These are phyloP conservation scores for Pseudochromis fuscus DNA, from an alignment of 2,797 vertebrate genomes.

Conservation along the genomic window DNA sequence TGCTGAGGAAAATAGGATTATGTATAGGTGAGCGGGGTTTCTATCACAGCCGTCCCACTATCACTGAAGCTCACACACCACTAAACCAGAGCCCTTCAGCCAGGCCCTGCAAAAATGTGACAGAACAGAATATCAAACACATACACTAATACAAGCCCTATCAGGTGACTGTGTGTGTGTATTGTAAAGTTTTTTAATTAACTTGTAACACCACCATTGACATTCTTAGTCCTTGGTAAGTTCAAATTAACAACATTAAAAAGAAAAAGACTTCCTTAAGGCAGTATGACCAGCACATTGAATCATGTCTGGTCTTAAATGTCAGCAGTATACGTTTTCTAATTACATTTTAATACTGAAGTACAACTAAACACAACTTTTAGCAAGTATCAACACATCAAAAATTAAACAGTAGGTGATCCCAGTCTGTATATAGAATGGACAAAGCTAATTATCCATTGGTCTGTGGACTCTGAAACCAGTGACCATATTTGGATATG, in stretches of 20 bases:
- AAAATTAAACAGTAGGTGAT: background rate
- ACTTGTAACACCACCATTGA: background rate
- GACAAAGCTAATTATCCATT: no score
- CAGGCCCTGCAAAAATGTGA: conserved; percentile 11
- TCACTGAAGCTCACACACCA: conserved; percentile 18
- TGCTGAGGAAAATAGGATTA: conserved; percentile 26
- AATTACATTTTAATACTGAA: background rate
- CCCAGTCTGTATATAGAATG: no score
- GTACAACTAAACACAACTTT: conserved; percentile 5
- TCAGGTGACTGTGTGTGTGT: background rate
- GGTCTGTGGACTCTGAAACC: no score
- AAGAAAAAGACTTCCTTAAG: background rate
- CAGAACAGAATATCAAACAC: conserved; percentile 10
- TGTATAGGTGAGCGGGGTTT: conserved; percentile 5
- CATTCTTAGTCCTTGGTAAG: background rate
- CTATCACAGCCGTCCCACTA: conserved; percentile 10
- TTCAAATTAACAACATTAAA: conserved; percentile 20
- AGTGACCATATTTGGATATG: no score
- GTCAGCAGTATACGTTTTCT: conserved; percentile 6
- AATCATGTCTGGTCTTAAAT: conserved; percentile 16
- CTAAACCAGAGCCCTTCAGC: background rate
- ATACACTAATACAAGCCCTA: background rate
- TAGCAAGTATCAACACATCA: background rate
- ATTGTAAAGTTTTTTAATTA: background rate
- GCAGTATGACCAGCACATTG: background rate